phyloP scores from a whole-genome alignment of 2,113 vertebrate species.

The Centrocercus urophasianus region DNA sequence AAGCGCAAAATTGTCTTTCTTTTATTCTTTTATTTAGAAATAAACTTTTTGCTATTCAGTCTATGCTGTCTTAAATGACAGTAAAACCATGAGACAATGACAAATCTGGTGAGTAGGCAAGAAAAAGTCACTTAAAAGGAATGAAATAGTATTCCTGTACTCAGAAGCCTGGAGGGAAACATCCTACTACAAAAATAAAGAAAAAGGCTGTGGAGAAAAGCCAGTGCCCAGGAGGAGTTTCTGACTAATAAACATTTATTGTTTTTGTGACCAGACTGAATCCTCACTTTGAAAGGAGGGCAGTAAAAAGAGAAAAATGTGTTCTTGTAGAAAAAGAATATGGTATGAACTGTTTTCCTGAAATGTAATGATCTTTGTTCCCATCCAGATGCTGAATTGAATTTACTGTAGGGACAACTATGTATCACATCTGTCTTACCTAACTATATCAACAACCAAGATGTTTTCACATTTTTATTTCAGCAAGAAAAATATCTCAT shows the following conservation, averaged over 20 bases:
- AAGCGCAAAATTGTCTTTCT: not conserved
- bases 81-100: not conserved
- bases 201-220: not conserved
- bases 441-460: not conserved
- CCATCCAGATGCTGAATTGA: not conserved
- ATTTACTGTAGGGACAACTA: not conserved
- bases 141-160: not conserved
- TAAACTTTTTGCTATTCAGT: not conserved
- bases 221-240: not conserved
- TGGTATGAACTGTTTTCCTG: not conserved
- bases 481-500: not conserved
- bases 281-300: not conserved
- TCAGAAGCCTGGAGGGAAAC: slow-evolving; percentile 14
- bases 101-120: not conserved
- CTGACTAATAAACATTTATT: slow-evolving; percentile 2
- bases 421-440: not conserved
- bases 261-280: not conserved
- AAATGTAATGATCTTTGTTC: not conserved
- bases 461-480: not conserved
- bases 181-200: not conserved
- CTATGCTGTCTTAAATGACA: not conserved
- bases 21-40: not conserved
- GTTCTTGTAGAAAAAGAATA: not conserved
- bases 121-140: not conserved
- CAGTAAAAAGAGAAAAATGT: not conserved